Conservation (phyloP, 2,888 invertebrate species). For the Dexiosoma caninum region DNA sequence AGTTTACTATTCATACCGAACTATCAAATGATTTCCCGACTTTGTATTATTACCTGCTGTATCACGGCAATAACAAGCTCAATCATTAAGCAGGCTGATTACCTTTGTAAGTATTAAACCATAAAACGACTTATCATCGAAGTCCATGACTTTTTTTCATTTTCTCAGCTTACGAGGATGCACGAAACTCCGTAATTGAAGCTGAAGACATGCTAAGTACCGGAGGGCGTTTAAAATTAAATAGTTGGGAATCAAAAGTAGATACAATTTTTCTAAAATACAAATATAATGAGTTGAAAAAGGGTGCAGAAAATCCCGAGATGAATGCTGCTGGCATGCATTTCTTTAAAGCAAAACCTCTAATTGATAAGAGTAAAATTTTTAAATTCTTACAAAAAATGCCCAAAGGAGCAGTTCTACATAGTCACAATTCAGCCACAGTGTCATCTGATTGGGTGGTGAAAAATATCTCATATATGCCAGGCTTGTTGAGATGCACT, state of each 20-base stretch:
- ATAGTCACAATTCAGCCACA: constrained; percentile 79
- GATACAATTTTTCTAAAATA: constrained; percentile 73
- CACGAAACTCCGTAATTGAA: constrained; percentile 71
- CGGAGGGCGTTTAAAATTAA: constrained; percentile 72
- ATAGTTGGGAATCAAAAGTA: constrained; percentile 69
- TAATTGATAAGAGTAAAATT: constrained; percentile 80
- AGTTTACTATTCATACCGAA: not conserved
- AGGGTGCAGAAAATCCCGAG: constrained; percentile 71
- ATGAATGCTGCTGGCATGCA: constrained; percentile 79
- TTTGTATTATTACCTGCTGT: not conserved
- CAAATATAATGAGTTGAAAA: constrained; percentile 71
- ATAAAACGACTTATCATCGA: not conserved
- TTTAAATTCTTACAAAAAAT: constrained; percentile 80
- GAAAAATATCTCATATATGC: constrained; percentile 79
- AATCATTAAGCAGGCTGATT: not conserved
- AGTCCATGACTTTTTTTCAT: not conserved
- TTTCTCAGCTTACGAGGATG: constrained; percentile 71
- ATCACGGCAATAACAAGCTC: constrained; percentile 1
- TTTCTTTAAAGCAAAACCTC: constrained; percentile 79
- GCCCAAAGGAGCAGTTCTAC: constrained; percentile 81
- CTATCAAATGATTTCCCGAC: not conserved
- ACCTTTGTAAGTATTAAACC: constrained; percentile 30
- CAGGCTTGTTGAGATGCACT: constrained; percentile 72
- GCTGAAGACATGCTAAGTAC: constrained; percentile 73
- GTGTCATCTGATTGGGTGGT: constrained; percentile 79